Conservation (phyloP, 2,113 vertebrate species). For the Mesembrinibis cayennensis region DNA sequence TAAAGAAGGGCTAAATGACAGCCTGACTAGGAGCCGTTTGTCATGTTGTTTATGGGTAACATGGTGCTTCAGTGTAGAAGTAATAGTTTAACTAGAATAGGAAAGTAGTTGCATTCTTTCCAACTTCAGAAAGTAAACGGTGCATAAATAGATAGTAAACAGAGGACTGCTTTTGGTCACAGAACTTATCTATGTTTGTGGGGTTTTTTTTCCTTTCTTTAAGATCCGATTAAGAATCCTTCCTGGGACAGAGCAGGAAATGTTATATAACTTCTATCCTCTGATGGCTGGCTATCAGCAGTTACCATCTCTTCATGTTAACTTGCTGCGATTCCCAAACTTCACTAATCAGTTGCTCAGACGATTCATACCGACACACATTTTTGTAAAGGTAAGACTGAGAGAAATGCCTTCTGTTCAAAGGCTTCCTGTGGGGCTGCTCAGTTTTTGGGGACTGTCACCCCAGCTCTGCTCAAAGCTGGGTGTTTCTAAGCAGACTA, state of each 20-base stretch:
- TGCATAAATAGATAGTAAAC: not conserved
- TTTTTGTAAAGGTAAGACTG: slow-evolving; percentile 91
- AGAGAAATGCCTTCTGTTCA: not conserved
- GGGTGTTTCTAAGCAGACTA: not conserved
- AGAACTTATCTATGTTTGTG: not conserved
- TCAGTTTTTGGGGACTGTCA: not conserved
- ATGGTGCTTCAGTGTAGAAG: not conserved
- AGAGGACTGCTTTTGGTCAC: not conserved
- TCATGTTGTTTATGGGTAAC: not conserved
- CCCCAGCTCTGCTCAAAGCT: not conserved
- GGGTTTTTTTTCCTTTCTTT: not conserved
- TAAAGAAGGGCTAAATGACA: not conserved
- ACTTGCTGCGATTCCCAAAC: slow-evolving; percentile 82
- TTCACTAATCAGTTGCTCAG: slow-evolving; percentile 84
- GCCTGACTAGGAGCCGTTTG: not conserved
- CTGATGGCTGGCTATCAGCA: slow-evolving; percentile 96
- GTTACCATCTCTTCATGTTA: slow-evolving; percentile 89
- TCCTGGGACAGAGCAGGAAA: slow-evolving; percentile 89
- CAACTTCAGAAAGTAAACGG: not conserved
- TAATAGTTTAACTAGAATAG: not conserved
- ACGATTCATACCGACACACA: slow-evolving; percentile 90
- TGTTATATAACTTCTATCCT: slow-evolving; percentile 96
- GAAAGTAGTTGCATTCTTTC: not conserved
- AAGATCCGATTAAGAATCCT: slow-evolving; percentile 94
- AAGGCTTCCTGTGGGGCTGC: not conserved